These are phyloP conservation scores for Drosophila sechellia DNA, from an alignment of 1,140 invertebrate species.

Conservation along the genomic window DNA sequence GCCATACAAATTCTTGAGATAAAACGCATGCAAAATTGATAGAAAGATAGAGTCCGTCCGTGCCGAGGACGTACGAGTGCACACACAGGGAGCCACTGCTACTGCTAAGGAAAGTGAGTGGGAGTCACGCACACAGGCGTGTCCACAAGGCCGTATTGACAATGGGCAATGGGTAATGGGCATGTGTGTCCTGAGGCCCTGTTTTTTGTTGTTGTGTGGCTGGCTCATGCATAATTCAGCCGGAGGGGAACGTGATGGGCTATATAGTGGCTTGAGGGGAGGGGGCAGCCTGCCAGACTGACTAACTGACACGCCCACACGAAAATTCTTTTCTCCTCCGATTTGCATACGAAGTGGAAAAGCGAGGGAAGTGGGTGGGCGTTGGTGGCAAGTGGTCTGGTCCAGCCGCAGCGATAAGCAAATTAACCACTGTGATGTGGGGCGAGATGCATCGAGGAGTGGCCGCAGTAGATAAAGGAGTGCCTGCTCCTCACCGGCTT, in stretches of 20 bases:
- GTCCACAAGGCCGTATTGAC: constrained; percentile 66
- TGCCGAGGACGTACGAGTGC: constrained; percentile 19
- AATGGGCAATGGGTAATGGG: constrained; percentile 19
- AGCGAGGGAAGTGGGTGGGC: not conserved
- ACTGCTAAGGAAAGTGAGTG: constrained; percentile 2
- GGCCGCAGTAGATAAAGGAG: not conserved
- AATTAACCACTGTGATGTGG: constrained; percentile 28
- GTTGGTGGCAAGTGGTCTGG: not conserved
- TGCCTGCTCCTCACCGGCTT: not conserved
- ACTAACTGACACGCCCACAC: constrained; percentile 14
- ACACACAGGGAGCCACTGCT: not conserved
- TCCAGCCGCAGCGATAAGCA: constrained; percentile 44
- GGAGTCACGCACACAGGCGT: not conserved
- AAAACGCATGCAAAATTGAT: constrained; percentile 77
- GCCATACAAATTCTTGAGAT: constrained; percentile 71
- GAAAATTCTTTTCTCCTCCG: constrained; percentile 12
- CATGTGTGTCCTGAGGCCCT: constrained; percentile 10
- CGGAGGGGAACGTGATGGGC: not conserved
- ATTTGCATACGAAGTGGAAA: constrained; percentile 53
- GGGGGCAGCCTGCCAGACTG: constrained; percentile 43
- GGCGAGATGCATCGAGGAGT: not conserved
- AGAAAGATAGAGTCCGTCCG: constrained; percentile 70
- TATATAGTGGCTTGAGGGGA: not conserved
- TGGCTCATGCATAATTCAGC: constrained; percentile 74
- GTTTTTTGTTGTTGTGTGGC: not conserved